Base-by-base conservation (phyloP, 2,797 vertebrate species). In the Micropoecilia bifurca region DNA sequence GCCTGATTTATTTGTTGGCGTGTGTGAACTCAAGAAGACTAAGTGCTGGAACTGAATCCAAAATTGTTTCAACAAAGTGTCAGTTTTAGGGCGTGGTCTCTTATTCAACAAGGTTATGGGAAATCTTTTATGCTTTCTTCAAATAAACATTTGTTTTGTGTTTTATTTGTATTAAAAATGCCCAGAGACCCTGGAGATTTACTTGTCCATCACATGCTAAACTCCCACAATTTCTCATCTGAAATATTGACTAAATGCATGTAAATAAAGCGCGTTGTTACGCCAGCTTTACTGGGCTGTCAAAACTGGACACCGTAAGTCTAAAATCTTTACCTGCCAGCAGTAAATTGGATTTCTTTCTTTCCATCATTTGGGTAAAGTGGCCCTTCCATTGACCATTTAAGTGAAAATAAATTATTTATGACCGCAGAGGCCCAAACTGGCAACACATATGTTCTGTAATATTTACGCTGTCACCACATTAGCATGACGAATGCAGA, bases 401-500 rank as follows among this genome's bases (percentile, higher is more conserved):
- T 77, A 80, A 79, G 74, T 83, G 33, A 85, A 87, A 84, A 84
- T 22, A 45, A 79, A 81, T 85, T 71, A 81, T 90, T 85, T 75
- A 80, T 87, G 45, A 77, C 68, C 6, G 59, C 7, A 28, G 9
- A 59, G 30, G 1, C 78, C 69, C 71, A 77, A 76, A 68, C 73
- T 73, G 87, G 68, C 85, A 82, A 82, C 88, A 85, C 86, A 87
- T 82, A 88, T 90, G 82, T 84, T 81, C 57, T 80, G 87, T 84
- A 86, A 91, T 90, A 91, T 91, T 90, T 87, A 90, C 88, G 91
- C 74, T 88, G 90, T 91, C 88, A 78, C 87, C 84, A 80, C 88
- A 91, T 93, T 93, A 93, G 83, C 88, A 91, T 94, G 92, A 95
- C 92, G 85, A 89, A 93, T 92, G 88, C 80, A 83, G 87, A 86